Base-by-base conservation (phyloP, 2,113 vertebrate species). In the Glaucomys volans region DNA sequence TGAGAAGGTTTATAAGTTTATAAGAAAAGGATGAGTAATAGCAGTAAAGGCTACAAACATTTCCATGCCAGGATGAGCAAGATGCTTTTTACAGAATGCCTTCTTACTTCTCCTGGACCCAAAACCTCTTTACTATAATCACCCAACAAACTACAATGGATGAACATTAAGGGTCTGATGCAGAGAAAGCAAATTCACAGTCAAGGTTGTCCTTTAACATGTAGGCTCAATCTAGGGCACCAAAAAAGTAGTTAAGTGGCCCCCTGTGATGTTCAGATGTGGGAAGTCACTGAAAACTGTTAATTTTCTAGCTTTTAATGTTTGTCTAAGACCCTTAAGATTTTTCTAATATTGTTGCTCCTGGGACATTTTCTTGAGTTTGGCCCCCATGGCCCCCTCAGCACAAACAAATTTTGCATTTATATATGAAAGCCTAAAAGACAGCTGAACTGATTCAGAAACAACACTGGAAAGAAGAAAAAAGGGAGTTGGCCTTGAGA, bases 101-200 rank as follows among this genome's bases (percentile, higher is more conserved):
- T 88, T 75, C 64, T 92, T 91, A 57, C 83, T 83, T 79, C 79
- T 90, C 89, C 75, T 93, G 93, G 64, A 83, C 80, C 93, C 90
- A 91, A 93, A 80, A 50, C 57, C 91, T 95, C 86, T 97, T 98
- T 89, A 93, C 81, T 94, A 79, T 91, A 98, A 97, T 96, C 85
- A 96, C 83, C 90, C 71, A 93, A 85, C 57, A 97, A 92, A 32
- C 91, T 64, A 85, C 88, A 74, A 66, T 67, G 71, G 76, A 67
- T 82, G 67, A 88, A 50, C 17, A 17, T 47, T 54, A 93, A 69
- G 75, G 66, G 50, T 32, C 66, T 94, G 90, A 96, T 52, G 83
- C 42, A 94, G 86, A 91, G 80, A 92, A 83, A 96, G 87, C 72
- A 96, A 96, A 95, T 91, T 97, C 97, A 95, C 5, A 92, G 42